Evolutionary conservation across 35 echinoderm and acorn worm species (phyloP).

Genomic region (Heliocidaris erythrogramma): DNA sequence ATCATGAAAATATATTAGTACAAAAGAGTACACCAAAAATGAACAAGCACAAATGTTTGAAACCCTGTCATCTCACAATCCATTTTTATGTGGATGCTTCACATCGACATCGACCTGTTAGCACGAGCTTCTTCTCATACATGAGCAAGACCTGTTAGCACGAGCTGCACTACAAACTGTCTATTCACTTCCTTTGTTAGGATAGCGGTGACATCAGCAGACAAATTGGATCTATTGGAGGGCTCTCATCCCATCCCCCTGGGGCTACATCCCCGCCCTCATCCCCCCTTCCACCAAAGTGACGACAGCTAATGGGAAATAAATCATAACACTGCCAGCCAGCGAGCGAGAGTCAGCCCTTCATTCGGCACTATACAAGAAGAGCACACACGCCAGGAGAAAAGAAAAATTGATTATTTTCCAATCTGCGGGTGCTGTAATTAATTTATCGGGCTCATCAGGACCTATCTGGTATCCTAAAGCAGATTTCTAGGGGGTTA

Average conservation of each 20-base stretch:
- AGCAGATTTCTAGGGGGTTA: neutral
- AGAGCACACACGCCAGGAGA: neutral
- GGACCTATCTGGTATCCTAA: neutral
- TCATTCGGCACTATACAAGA: neutral
- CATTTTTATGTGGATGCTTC: too few species aligned
- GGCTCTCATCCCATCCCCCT: neutral
- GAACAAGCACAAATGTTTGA: too few species aligned
- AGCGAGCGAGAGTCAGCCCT: neutral
- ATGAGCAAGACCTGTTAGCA: neutral
- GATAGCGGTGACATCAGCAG: neutral
- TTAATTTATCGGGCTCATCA: neutral
- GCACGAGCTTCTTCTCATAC: neutral
- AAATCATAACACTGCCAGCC: neutral
- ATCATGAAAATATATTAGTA: too few species aligned
- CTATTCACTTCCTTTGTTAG: neutral
- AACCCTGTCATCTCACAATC: too few species aligned
- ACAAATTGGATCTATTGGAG: neutral
- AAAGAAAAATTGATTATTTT: neutral
- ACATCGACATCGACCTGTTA: neutral
- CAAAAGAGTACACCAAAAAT: too few species aligned
- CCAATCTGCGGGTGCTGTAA: neutral
- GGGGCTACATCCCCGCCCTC: neutral
- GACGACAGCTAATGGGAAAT: neutral
- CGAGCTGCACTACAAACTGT: neutral
- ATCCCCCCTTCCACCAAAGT: neutral